These are phyloP conservation scores for Coregonus ussuriensis DNA, from an alignment of 2,797 vertebrate genomes.

Conservation along the genomic window DNA sequence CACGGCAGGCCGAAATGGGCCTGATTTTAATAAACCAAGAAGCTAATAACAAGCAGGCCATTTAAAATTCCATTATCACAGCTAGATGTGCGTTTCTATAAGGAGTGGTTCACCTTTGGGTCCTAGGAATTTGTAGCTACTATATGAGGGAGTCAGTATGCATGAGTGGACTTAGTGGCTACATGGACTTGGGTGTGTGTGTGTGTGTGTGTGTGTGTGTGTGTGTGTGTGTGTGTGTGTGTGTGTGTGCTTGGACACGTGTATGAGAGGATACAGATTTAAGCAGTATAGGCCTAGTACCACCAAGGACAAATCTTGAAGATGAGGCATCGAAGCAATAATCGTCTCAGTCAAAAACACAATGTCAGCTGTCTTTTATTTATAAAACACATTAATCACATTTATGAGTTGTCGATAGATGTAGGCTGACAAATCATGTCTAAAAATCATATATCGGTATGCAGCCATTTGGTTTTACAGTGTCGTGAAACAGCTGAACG, in stretches of 20 bases:
- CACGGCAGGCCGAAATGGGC: slow-evolving; percentile 59
- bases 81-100: slow-evolving; percentile 65
- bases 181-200: background rate
- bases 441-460: slow-evolving; percentile 8
- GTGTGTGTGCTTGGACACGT: background rate
- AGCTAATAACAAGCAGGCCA: slow-evolving; percentile 74
- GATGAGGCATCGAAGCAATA: background rate
- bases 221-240: background rate
- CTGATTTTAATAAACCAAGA: slow-evolving; percentile 72
- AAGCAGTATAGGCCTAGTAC: background rate
- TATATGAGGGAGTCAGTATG: slow-evolving; percentile 29
- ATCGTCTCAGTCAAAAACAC: background rate
- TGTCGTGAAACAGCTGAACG: slow-evolving; percentile 17
- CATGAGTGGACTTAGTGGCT: background rate
- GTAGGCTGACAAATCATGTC: slow-evolving; percentile 4
- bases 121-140: slow-evolving; percentile 57
- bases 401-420: slow-evolving; percentile 34
- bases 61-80: slow-evolving; percentile 80
- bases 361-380: background rate
- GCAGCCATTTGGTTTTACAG: slow-evolving; percentile 29
- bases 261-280: background rate
- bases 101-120: slow-evolving; percentile 68
- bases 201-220: background rate
- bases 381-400: slow-evolving; percentile 24
- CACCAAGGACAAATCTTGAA: background rate